Percentiles rank a stretch among this genome's conserved stretches.
phyloP scores from a whole-genome alignment of 2,888 invertebrate genomes.

The Lissocephala sabroskyi region DNA sequence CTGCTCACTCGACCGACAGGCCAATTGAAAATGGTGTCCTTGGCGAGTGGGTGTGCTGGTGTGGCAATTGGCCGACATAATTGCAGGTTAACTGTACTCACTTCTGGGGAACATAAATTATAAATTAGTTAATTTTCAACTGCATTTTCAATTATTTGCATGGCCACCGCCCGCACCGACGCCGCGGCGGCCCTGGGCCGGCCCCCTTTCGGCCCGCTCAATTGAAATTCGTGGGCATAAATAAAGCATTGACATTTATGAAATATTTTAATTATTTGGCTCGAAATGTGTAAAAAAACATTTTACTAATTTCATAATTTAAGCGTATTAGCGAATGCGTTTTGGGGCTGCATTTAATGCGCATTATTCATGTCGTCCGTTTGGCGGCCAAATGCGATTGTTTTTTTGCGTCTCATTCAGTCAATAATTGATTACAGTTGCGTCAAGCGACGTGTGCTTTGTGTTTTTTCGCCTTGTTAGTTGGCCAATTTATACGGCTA shows the following conservation, averaged over 20 bases:
- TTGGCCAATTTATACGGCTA: slow-evolving; percentile 30
- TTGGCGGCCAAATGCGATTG: too few relatives aligned
- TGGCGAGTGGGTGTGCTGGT: slow-evolving; percentile 3
- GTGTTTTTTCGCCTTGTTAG: slow-evolving; percentile 18
- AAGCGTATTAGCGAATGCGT: slow-evolving; percentile 37
- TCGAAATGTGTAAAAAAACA: slow-evolving; percentile 21
- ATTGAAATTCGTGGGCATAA: slow-evolving; percentile 28
- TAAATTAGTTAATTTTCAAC: slow-evolving; percentile 42
- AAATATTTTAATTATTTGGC: slow-evolving; percentile 26
- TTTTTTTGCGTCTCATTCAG: background rate
- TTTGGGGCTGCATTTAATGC: slow-evolving; percentile 10
- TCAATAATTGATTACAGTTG: slow-evolving; percentile 31
- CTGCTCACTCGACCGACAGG: background rate
- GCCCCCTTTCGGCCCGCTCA: slow-evolving; percentile 14
- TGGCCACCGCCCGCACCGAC: too few relatives aligned
- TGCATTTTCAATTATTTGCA: slow-evolving; percentile 15
- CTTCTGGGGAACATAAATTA: slow-evolving; percentile 30
- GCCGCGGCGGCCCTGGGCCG: slow-evolving; percentile 11
- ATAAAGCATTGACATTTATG: slow-evolving; percentile 16
- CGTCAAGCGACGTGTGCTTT: background rate
- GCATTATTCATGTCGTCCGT: slow-evolving; percentile 26
- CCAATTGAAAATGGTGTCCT: background rate
- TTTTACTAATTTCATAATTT: slow-evolving; percentile 41
- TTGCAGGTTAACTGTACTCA: slow-evolving; percentile 6
- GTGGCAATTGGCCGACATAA: slow-evolving; percentile 15